These are phyloP conservation scores for Cygnus atratus DNA, from an alignment of 2,113 vertebrate genomes.

Conservation along the genomic window DNA sequence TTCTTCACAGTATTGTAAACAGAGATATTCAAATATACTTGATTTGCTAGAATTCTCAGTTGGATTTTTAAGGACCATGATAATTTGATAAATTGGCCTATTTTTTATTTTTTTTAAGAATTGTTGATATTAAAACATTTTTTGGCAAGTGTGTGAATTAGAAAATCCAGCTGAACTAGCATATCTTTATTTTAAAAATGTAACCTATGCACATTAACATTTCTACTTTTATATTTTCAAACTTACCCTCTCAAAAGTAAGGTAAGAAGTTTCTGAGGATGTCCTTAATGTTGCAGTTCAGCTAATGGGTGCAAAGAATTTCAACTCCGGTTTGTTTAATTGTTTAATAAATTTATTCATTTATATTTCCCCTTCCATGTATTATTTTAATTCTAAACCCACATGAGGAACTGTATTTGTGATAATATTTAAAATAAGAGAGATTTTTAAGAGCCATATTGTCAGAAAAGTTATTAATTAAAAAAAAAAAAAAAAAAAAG, in stretches of 20 bases:
- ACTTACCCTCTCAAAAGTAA: neutral
- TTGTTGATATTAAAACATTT: neutral
- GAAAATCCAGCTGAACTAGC: neutral
- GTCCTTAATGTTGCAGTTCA: neutral
- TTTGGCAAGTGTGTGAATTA: neutral
- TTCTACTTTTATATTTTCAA: neutral
- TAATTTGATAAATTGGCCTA: neutral
- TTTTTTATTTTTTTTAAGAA: neutral
- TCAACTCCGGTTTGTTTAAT: neutral
- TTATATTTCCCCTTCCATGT: fast-evolving
- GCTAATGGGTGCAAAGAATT: neutral
- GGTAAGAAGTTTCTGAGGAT: neutral
- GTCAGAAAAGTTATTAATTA: neutral
- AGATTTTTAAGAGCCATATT: neutral
- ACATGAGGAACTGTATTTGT: neutral
- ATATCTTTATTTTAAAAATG: neutral
- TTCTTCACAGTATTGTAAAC: neutral
- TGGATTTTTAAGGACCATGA: neutral
- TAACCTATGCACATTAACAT: neutral
- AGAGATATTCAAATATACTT: neutral
- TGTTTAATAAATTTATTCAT: neutral
- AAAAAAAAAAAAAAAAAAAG: neutral
- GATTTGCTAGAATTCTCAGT: neutral
- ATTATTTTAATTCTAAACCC: neutral
- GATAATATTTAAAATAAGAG: neutral